phyloP scores from a whole-genome alignment of 2,888 invertebrate genomes.

The Mellilla xanthometata region DNA sequence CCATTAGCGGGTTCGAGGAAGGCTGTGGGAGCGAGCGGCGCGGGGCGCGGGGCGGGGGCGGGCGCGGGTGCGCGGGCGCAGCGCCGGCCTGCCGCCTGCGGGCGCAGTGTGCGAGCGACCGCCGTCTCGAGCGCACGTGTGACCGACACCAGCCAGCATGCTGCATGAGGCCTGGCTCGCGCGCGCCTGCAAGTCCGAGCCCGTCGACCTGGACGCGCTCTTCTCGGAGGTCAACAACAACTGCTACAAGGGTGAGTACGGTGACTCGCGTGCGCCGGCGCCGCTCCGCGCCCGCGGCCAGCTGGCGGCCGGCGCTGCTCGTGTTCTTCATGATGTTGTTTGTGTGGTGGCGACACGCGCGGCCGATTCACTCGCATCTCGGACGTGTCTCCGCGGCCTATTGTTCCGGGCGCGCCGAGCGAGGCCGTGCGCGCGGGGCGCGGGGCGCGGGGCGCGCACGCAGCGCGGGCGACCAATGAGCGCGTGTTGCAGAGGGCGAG shows the following conservation, averaged over 20 bases:
- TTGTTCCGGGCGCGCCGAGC: no score
- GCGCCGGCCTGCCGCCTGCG: conserved; percentile 20
- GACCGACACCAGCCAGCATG: conserved; percentile 42
- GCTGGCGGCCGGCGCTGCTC: not conserved
- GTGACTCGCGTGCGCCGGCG: not conserved
- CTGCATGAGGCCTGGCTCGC: conserved; percentile 65
- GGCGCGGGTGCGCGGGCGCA: conserved; percentile 8
- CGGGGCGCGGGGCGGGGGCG: conserved; percentile 24
- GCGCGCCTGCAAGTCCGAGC: conserved; percentile 48
- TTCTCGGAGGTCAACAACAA: conserved; percentile 72
- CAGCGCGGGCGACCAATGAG: conserved; percentile 53
- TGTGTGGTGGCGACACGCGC: not conserved
- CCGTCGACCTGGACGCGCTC: conserved; percentile 62
- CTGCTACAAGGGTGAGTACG: conserved; percentile 58
- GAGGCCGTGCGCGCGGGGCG: conserved; percentile 12
- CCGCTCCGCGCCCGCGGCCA: not conserved
- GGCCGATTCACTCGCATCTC: no score
- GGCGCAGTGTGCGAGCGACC: conserved; percentile 35
- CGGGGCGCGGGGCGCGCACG: conserved; percentile 3
- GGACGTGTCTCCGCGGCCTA: no score
- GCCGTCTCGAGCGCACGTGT: conserved; percentile 33
- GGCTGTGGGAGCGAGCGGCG: conserved; percentile 8
- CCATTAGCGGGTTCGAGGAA: conserved; percentile 2
- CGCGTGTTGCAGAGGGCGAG: conserved; percentile 70
- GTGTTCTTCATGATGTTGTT: no score